These are phyloP conservation scores for Rhingia rostrata DNA, from an alignment of 2,888 invertebrate species.

Conservation along the genomic window DNA sequence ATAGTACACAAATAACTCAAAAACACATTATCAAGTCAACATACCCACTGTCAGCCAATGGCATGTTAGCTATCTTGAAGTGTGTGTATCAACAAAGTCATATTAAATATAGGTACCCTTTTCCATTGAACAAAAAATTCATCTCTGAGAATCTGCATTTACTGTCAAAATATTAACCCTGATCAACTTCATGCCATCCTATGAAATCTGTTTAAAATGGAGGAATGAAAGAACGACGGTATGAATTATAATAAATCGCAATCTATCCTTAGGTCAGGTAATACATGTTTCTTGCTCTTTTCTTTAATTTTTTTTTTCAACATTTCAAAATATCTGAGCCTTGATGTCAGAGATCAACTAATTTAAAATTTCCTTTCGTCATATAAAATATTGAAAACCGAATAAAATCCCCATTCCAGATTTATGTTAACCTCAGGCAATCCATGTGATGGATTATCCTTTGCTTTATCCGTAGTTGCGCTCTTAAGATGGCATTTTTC, in stretches of 20 bases:
- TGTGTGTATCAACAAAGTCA: too few species aligned
- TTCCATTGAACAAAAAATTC: too few species aligned
- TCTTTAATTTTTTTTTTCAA: too few species aligned
- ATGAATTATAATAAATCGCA: neutral
- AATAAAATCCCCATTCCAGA: neutral
- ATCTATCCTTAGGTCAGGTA: neutral
- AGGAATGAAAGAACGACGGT: neutral
- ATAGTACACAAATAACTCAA: too few species aligned
- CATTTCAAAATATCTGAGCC: too few species aligned
- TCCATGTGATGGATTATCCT: constrained; percentile 31
- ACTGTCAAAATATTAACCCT: neutral
- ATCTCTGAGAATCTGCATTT: too few species aligned
- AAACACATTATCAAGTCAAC: neutral
- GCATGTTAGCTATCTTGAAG: neutral
- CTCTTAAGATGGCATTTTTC: constrained; percentile 41
- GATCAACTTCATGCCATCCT: neutral
- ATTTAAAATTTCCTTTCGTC: too few species aligned
- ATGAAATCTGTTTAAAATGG: neutral
- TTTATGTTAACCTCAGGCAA: constrained; percentile 20
- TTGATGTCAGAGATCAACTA: neutral
- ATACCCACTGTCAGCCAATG: neutral
- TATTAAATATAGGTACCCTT: too few species aligned
- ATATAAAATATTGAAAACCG: neutral
- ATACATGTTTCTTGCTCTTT: neutral
- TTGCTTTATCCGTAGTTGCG: constrained; percentile 20